phyloP scores from a whole-genome alignment of 2,888 invertebrate species.

The Deroplatys truncata region DNA sequence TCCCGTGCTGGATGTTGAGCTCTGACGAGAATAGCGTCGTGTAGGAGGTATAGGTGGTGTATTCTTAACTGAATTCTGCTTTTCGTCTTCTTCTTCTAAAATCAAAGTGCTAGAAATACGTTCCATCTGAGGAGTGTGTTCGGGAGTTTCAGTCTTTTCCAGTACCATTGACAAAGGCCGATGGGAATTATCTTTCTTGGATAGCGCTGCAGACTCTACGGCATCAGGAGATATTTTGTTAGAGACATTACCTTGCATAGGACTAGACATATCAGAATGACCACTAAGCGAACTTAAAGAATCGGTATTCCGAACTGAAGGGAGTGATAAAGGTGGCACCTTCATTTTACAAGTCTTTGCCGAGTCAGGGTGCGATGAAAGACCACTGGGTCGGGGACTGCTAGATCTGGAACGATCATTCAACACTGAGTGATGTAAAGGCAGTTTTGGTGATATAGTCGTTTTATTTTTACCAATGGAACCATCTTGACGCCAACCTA shows the following conservation, averaged over 20 bases:
- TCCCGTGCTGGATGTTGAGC: constrained; percentile 33
- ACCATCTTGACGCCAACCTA: constrained; percentile 22
- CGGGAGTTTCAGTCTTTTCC: constrained; percentile 34
- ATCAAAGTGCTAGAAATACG: neutral
- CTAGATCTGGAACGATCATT: constrained; percentile 28
- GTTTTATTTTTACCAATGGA: neutral
- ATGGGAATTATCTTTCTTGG: constrained; percentile 20
- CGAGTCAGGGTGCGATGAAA: neutral
- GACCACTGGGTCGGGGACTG: constrained; percentile 22
- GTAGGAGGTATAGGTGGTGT: constrained; percentile 39
- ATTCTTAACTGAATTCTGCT: neutral
- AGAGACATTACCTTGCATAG: constrained; percentile 6
- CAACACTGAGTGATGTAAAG: neutral
- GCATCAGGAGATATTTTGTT: neutral
- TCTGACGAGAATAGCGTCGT: constrained; percentile 38
- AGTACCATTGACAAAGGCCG: constrained; percentile 38
- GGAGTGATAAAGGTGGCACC: constrained; percentile 17
- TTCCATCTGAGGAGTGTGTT: constrained; percentile 14
- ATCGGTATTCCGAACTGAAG: constrained; percentile 20
- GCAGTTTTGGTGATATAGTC: neutral
- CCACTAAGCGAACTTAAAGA: constrained; percentile 30
- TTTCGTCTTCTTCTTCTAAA: neutral
- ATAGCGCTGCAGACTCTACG: constrained; percentile 4
- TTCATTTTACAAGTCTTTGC: constrained; percentile 18
- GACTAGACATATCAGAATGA: constrained; percentile 27